Conservation (phyloP, 1,140 invertebrate species). For the Batillaria attramentaria region DNA sequence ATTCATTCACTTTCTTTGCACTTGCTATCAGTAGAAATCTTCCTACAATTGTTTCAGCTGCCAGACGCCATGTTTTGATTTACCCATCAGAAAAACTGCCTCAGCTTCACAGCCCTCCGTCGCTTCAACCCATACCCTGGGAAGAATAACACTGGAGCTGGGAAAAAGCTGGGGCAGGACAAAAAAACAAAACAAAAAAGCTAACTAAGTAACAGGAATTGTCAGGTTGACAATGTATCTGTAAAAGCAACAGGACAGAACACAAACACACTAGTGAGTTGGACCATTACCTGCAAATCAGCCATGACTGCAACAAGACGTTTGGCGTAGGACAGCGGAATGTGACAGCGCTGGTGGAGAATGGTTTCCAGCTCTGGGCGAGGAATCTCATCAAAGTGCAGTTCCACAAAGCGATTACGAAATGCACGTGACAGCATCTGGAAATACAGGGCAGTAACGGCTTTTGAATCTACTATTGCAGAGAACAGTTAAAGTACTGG, state of each 20-base stretch:
- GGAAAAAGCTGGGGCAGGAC: neutral
- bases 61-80: too few relatives aligned
- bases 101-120: too few relatives aligned
- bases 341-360: conserved; percentile 88
- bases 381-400: conserved; percentile 98
- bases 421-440: conserved; percentile 93
- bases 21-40: neutral
- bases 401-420: conserved; percentile 96
- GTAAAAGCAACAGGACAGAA: neutral
- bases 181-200: too few relatives aligned
- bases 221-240: too few relatives aligned
- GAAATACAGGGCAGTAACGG: too few relatives aligned
- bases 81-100: too few relatives aligned
- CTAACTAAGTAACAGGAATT: too few relatives aligned
- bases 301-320: conserved; percentile 95
- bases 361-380: conserved; percentile 90
- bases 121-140: neutral
- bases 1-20: neutral
- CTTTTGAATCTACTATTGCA: too few relatives aligned
- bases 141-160: neutral
- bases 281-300: conserved; percentile 86
- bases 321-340: conserved; percentile 90
- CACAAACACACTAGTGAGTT: neutral
- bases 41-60: too few relatives aligned
- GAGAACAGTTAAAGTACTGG: too few relatives aligned